Base-by-base conservation (phyloP, 2,888 invertebrate genomes). In the Deroplatys truncata region DNA sequence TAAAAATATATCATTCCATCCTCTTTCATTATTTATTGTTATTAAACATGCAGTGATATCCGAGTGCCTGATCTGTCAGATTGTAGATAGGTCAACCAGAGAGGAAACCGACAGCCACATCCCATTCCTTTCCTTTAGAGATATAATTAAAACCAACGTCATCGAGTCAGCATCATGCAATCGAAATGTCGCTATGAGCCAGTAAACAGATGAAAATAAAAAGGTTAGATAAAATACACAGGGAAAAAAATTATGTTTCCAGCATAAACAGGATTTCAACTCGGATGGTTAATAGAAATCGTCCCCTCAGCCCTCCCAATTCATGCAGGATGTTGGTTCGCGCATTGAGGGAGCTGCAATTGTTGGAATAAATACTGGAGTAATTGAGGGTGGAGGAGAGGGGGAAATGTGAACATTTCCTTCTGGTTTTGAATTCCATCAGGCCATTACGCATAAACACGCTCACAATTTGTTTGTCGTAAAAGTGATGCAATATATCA, bases 221-320 rank as follows among this genome's bases (percentile, higher is more conserved):
- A 72, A 25, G 82, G 20, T 49, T 49, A 85, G 49, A 85, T 85
- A 85, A 72, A 72, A 72, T 20, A 56, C 72, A 49, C 72, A 28
- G 28, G 86, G 25, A 20, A 31, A 82, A n/a, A 83, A 83, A n/a
- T 82, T 82, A 82, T 28, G 31, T 82, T 87, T 28, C 43, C 20
- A 83, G 10, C 28, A 72, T 35, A 83, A 87, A 87, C 87, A 87
- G 87, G 87, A 87, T 87, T 87, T 87, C 82, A 43, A 83, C 82
- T 82, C 83, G 83, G 87, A 87, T 87, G 87, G 87, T 31, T 87
- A 87, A 87, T 87, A 83, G 82, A 87, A 16, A 13, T 83, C 29
- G n/a, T 82, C 7, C 29, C 82, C 35, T 2, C 87, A 29, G 82
- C 87, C 82, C 31, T 56, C n/a, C 28, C 56, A 56, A 72, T 82